These are phyloP conservation scores for Cantharis rustica DNA, from an alignment of 2,888 invertebrate species.

Conservation along the genomic window DNA sequence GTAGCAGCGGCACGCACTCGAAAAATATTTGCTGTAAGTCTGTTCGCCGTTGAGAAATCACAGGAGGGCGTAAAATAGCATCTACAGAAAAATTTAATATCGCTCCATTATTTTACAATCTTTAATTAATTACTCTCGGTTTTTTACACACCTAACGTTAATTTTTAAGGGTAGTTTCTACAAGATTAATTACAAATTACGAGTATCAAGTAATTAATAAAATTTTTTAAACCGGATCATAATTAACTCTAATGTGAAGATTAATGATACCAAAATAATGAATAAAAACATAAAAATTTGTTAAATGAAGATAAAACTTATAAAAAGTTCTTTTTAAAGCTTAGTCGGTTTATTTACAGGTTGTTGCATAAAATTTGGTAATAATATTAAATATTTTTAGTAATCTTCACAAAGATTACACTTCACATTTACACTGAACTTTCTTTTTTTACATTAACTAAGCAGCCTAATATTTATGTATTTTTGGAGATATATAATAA, in stretches of 20 bases:
- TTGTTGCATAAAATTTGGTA: no score
- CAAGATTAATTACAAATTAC: background rate
- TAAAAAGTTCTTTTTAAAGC: background rate
- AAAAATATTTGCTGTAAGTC: background rate
- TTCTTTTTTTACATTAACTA: no score
- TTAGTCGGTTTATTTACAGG: background rate
- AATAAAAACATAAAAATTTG: background rate
- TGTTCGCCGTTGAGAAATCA: slow-evolving; percentile 1
- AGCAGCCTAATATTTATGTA: no score
- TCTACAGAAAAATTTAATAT: background rate
- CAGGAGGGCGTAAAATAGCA: background rate
- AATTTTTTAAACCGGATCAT: background rate
- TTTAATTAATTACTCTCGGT: background rate
- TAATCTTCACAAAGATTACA: no score
- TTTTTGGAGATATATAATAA: no score
- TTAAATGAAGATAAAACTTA: background rate
- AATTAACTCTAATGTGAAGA: background rate
- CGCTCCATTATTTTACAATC: background rate
- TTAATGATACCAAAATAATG: background rate
- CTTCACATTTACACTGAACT: no score
- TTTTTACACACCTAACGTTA: background rate
- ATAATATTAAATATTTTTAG: no score
- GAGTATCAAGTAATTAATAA: background rate
- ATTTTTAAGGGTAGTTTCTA: background rate
- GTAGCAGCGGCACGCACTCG: background rate